phyloP scores from a whole-genome alignment of 2,888 invertebrate genomes.

The Cataglyphis cursor region DNA sequence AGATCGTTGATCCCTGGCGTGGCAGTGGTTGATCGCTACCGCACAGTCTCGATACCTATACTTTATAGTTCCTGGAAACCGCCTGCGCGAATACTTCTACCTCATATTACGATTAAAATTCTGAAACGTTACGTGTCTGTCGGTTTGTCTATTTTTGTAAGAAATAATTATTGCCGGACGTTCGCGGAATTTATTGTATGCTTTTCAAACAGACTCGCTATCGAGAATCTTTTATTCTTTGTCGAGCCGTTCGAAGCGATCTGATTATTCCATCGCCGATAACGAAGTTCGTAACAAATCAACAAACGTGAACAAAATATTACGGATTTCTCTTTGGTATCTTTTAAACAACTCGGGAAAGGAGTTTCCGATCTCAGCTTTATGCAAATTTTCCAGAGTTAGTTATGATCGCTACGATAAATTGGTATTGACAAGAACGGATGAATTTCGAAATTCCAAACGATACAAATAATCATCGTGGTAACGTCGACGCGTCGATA shows the following conservation, averaged over 20 bases:
- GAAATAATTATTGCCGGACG: conserved; percentile 29
- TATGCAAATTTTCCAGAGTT: conserved; percentile 17
- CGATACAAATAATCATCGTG: conserved; percentile 30
- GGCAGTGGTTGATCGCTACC: conserved; percentile 62
- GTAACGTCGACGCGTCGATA: not conserved
- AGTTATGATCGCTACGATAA: conserved; percentile 28
- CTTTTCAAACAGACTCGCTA: not conserved
- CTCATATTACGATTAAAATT: conserved; percentile 40
- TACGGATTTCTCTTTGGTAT: conserved; percentile 63
- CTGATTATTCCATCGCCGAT: conserved; percentile 25
- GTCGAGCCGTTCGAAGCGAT: not conserved
- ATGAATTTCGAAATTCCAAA: conserved; percentile 35
- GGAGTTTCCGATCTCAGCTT: not conserved
- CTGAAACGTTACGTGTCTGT: conserved; percentile 27
- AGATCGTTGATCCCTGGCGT: conserved; percentile 70
- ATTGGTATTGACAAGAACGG: conserved; percentile 24
- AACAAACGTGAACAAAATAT: conserved; percentile 19
- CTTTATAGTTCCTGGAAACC: conserved; percentile 22
- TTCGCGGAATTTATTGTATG: conserved; percentile 4
- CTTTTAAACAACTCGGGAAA: conserved; percentile 13
- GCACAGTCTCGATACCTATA: conserved; percentile 23
- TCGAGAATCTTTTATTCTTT: not conserved
- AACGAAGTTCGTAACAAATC: conserved; percentile 31
- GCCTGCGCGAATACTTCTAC: not conserved
- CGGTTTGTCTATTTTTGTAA: conserved; percentile 15